Evolutionary conservation across 2,888 invertebrate genomes (phyloP).

Genomic region (Microdon myrmicae): DNA sequence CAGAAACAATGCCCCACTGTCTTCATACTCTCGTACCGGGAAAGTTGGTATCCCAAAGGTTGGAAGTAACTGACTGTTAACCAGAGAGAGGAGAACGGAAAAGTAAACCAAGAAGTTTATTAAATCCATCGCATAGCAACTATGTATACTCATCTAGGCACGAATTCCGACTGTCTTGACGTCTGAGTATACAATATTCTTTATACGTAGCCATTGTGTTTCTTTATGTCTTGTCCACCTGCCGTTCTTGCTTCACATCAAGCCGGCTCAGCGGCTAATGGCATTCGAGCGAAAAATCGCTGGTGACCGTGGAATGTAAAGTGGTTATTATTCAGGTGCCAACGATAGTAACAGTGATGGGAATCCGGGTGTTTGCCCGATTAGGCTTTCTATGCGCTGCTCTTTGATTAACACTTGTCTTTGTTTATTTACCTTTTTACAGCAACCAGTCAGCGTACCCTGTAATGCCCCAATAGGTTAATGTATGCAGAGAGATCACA

Average conservation of each 20-base stretch:
- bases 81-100: constrained; percentile 6
- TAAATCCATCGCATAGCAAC: constrained; percentile 13
- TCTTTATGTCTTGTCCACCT: constrained; percentile 14
- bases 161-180: constrained; percentile 37
- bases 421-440: no score
- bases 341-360: constrained; percentile 6
- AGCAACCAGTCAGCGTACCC: no score
- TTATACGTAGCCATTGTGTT: constrained; percentile 30
- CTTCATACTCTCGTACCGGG: constrained; percentile 19
- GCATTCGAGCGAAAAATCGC: constrained; percentile 38
- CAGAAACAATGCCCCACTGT: constrained; percentile 60
- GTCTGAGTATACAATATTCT: constrained; percentile 40
- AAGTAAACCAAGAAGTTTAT: no score
- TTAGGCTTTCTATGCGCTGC: constrained; percentile 31
- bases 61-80: constrained; percentile 42
- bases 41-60: constrained; percentile 50
- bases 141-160: neutral
- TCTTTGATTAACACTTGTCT: no score
- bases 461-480: no score
- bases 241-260: constrained; percentile 10
- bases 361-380: constrained; percentile 38
- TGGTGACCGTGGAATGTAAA: constrained; percentile 42
- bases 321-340: constrained; percentile 25
- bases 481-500: no score
- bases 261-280: constrained; percentile 7